Percentiles rank a stretch among this genome's conserved stretches.
phyloP scores from a whole-genome alignment of 64 coral and sea anemone genomes.

The Hydrozoanthus tunicans region DNA sequence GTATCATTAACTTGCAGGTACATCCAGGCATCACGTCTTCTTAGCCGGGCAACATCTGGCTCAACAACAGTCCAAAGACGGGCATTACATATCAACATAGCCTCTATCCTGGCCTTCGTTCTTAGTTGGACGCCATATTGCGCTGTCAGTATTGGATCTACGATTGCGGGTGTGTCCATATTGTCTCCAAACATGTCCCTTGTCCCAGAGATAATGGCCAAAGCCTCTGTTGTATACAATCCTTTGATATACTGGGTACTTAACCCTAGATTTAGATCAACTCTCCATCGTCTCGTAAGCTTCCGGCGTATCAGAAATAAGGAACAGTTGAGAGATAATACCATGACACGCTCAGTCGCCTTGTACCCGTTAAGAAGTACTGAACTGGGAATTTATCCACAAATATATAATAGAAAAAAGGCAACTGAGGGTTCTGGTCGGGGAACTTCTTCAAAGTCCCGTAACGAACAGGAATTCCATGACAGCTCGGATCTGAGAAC shows the following conservation, averaged over 20 bases:
- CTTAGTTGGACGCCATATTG: slow-evolving; percentile 84
- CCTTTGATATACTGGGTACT: slow-evolving; percentile 57
- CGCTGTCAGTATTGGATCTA: slow-evolving; percentile 37
- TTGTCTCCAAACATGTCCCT: slow-evolving; percentile 35
- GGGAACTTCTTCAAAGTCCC: too few species aligned
- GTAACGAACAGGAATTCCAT: too few species aligned
- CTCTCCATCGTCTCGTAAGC: neutral
- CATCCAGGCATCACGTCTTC: neutral
- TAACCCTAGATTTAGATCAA: slow-evolving; percentile 53
- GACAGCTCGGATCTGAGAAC: too few species aligned
- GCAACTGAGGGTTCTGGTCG: too few species aligned
- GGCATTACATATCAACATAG: slow-evolving; percentile 37
- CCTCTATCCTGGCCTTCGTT: slow-evolving; percentile 36
- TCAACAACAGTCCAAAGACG: neutral
- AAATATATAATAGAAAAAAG: neutral
- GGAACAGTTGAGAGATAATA: neutral
- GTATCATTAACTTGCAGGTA: neutral
- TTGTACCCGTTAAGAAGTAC: neutral
- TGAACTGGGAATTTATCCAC: neutral
- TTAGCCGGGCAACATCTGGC: neutral
- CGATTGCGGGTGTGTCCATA: neutral
- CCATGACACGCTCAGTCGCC: neutral
- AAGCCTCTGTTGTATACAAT: slow-evolving; percentile 80
- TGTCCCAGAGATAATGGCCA: slow-evolving; percentile 79
- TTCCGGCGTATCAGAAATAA: neutral